Base-by-base conservation (phyloP, 1,140 invertebrate genomes). In the Drosophila busckii region DNA sequence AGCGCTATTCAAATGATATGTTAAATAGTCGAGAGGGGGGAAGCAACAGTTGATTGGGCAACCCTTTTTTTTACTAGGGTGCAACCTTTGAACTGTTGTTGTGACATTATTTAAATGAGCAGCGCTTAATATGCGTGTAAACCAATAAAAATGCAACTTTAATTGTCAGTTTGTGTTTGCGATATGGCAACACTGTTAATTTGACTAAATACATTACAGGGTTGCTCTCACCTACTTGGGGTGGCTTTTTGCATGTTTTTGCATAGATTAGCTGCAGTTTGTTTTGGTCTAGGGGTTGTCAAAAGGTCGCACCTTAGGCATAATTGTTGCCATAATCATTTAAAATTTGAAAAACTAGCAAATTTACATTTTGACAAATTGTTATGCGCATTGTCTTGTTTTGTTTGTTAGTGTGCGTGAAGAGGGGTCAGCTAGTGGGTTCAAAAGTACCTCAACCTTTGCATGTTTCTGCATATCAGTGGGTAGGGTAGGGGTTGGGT, bases 361-460 rank as follows among this genome's bases (percentile, higher is more conserved):
- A 83, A 82, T 83, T 82, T 82, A 83, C 75, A 82, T 82, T 80
- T 55, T 82, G 75, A 82, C 75, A 82, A 82, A 82, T 82, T 82
- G 61, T 59, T 82, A 45, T 80, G n/a, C n/a, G n/a, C n/a, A n/a
- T 66, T 56, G 25, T 62, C 34, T 80, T 65, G 49, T 23, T 56
- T 46, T 41, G 34, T 28, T 34, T 28, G 13, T 38, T 32, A 56
- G 37, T 40, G 70, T 60, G 52, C 26, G 20, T 41, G 25, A 34
- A 28, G 32, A 46, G 48, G 68, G 50, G 68, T 68, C 59, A 52
- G 49, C 37, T 48, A 61, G 50, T 67, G 32, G 32, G 75, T 69
- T 82, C 75, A 82, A 70, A 62, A 62, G 65, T 75, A n/a, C n/a
- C n/a, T n/a, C n/a, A n/a, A n/a, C n/a, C n/a, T n/a, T n/a, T n/a